Evolutionary conservation across 2,888 invertebrate species (phyloP).

Genomic region (Syrista parreyssii): DNA sequence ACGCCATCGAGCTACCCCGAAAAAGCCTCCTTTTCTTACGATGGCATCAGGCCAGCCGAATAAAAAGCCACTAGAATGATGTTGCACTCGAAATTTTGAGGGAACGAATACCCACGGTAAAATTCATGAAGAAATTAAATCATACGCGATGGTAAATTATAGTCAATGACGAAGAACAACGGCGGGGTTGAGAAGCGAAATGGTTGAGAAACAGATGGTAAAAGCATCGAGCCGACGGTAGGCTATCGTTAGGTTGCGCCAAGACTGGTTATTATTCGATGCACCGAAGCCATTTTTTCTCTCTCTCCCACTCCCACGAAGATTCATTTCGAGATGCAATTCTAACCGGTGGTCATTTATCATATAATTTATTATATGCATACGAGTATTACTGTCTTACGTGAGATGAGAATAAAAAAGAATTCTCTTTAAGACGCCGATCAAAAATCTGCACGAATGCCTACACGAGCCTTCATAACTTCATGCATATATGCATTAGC

Average conservation of each 20-base stretch:
- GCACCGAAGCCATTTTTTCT: not conserved
- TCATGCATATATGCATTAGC: not conserved
- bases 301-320: not conserved
- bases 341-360: not conserved
- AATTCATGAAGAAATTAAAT: not conserved
- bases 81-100: not conserved
- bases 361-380: not conserved
- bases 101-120: not conserved
- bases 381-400: not conserved
- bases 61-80: not conserved
- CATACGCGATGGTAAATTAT: not conserved
- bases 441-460: not conserved
- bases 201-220: slow-evolving; percentile 7
- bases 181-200: slow-evolving; percentile 10
- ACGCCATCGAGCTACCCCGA: not conserved
- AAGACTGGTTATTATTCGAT: not conserved
- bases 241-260: slow-evolving; percentile 23
- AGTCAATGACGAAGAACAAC: not conserved
- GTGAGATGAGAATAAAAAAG: not conserved
- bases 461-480: not conserved
- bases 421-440: not conserved
- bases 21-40: not conserved
- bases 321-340: not conserved
- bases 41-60: not conserved
- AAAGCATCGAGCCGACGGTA: slow-evolving; percentile 15